Evolutionary conservation across 2,888 invertebrate species (phyloP).

Genomic region (Glaucopsyche alexis): DNA sequence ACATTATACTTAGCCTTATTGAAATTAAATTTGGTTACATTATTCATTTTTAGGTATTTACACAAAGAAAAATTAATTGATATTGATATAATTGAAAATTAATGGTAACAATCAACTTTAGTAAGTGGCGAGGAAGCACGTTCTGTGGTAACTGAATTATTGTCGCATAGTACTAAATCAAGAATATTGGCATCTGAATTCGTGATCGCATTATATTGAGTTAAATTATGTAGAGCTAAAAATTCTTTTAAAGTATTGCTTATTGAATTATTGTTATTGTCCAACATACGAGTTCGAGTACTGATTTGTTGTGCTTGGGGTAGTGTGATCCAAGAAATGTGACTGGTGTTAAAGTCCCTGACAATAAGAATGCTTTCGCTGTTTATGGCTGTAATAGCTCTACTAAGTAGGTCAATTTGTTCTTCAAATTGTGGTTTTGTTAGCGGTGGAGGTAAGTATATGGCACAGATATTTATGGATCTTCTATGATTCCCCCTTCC

Average conservation of each 20-base stretch:
- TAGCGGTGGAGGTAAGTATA: neutral
- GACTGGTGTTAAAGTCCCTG: no score
- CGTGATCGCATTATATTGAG: conserved; percentile 1
- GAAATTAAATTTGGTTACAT: neutral
- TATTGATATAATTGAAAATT: no score
- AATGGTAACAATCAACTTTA: conserved; percentile 7
- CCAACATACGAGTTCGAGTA: no score
- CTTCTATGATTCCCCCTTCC: neutral
- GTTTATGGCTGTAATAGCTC: no score
- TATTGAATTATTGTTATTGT: no score
- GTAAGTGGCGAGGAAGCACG: neutral
- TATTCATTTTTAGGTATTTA: conserved; percentile 1
- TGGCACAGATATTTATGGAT: neutral
- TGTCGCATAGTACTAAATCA: conserved; percentile 1
- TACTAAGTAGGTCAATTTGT: no score
- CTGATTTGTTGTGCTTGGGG: no score
- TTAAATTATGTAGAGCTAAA: conserved; percentile 7
- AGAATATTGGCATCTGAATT: neutral
- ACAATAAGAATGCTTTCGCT: no score
- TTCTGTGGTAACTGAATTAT: neutral
- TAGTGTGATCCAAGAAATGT: no score
- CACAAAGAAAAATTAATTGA: neutral
- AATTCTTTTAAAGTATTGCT: neutral
- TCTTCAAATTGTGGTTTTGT: neutral
- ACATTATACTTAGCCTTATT: neutral